Conservation (phyloP, 1,140 invertebrate genomes). For the Drosophila biarmipes region DNA sequence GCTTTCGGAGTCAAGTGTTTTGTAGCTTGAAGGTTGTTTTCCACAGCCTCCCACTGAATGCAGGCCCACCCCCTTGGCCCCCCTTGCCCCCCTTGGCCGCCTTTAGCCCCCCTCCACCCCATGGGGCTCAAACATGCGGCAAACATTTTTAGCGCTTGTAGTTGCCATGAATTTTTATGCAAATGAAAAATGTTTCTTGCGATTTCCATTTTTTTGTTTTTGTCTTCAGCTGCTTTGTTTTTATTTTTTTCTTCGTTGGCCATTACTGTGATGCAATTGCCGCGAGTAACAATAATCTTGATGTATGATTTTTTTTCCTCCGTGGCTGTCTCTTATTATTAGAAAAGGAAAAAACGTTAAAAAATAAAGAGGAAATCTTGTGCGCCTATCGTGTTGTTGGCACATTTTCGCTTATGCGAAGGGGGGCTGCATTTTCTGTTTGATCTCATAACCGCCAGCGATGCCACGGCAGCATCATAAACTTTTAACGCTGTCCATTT, state of each 20-base stretch:
- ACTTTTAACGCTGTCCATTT: constrained; percentile 81
- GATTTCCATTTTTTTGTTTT: constrained; percentile 70
- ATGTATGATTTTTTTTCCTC: constrained; percentile 69
- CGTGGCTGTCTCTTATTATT: constrained; percentile 63
- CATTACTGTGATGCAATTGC: constrained; percentile 83
- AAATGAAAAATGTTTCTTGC: constrained; percentile 83
- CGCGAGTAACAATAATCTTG: constrained; percentile 82
- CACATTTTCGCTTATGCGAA: constrained; percentile 67
- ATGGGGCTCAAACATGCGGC: constrained; percentile 60
- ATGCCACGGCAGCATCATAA: constrained; percentile 69
- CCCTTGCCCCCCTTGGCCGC: background rate
- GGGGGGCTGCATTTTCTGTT: constrained; percentile 55
- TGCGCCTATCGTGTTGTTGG: constrained; percentile 77
- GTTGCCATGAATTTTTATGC: constrained; percentile 81
- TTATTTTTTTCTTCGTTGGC: constrained; percentile 38
- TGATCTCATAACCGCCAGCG: constrained; percentile 82
- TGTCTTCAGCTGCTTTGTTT: constrained; percentile 34
- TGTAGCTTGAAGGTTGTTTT: constrained; percentile 80
- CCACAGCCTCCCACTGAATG: constrained; percentile 66
- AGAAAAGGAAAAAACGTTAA: constrained; percentile 58
- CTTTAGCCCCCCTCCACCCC: background rate
- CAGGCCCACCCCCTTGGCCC: constrained; percentile 4
- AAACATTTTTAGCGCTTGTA: constrained; percentile 82
- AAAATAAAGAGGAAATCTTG: constrained; percentile 76
- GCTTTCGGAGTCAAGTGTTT: constrained; percentile 74